These are phyloP conservation scores for Oreortyx pictus DNA, from an alignment of 2,797 vertebrate genomes.

Conservation along the genomic window DNA sequence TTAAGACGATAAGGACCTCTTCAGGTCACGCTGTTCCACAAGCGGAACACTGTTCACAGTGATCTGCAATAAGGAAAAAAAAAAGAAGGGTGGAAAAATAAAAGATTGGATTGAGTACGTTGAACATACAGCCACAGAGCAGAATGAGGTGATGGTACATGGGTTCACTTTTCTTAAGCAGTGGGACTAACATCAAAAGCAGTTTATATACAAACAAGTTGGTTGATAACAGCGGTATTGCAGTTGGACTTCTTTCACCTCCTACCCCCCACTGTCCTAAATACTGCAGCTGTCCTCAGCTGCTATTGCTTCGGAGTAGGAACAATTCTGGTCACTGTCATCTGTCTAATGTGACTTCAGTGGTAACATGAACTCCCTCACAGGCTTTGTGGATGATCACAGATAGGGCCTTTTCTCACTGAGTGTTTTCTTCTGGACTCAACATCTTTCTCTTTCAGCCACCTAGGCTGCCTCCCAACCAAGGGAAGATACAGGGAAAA, in stretches of 20 bases:
- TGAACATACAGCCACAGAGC: not conserved
- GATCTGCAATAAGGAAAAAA: not conserved
- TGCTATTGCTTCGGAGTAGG: not conserved
- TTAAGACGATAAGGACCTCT: not conserved
- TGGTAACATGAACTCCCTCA: accelerated
- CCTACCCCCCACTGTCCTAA: not conserved
- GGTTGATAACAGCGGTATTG: not conserved
- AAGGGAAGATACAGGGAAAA: not conserved
- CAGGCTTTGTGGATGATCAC: not conserved
- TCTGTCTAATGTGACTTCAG: not conserved
- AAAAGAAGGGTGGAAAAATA: not conserved
- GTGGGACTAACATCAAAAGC: not conserved
- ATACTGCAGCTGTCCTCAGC: not conserved
- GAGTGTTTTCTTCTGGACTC: not conserved
- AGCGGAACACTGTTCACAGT: not conserved
- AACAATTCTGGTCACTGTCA: not conserved
- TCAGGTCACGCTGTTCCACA: not conserved
- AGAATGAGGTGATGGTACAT: not conserved
- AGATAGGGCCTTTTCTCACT: not conserved
- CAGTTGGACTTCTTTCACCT: not conserved
- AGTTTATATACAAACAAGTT: not conserved
- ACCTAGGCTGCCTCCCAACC: not conserved
- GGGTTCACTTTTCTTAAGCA: not conserved
- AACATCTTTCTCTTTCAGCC: not conserved
- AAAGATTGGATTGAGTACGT: not conserved